Base-by-base conservation (phyloP, 1,140 invertebrate genomes). In the Eulimnadia texana region DNA sequence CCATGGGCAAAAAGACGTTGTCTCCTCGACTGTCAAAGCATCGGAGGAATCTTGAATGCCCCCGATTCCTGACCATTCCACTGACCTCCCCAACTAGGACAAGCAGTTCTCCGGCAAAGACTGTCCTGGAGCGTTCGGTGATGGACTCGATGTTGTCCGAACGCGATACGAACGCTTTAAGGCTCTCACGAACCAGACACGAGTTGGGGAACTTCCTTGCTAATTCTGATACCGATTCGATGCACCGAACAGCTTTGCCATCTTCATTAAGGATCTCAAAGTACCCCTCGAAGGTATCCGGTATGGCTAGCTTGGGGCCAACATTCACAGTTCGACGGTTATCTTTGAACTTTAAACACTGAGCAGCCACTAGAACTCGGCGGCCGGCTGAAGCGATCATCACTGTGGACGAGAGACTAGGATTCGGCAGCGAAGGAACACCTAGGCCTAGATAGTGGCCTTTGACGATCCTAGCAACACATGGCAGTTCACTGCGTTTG, bases 241-340 rank as follows among this genome's bases (percentile, higher is more conserved):
- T 90, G 65, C 90, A 90, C 56, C 88, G 78, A 1, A 91, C 88
- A 16, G 89, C 86, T 66, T 87, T 78, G 0, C 91, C 92, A 70
- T 95, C 91, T 73, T 96, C 91, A 70, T 90, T 93, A 24, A 95
- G 75, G 29, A 95, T 80, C 75, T 96, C 93, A 72, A 95, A 95
- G 74, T 89, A 95, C 3, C 93, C 93, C 63, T 84, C 79, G 72
- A 92, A 96, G 6, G 84, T 82, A 61, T 93, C 84, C 0, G 93
- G 93, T 56, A 96, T 93, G 51, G 89, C 83, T 47, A 95, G 76
- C 67, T 87, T 80, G 0, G 88, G 86, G 10, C 90, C 87, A 0
- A 88, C 80, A 62, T 82, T 85, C 23, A 86, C 85, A 66, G 84
- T 81, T 64, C 84, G 76, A 25, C 66, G 64, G 0, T 87, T 84